Evolutionary conservation across 1,140 invertebrate species (phyloP), one percentile per base, ranked within the genome.

Genomic region (Bombus consobrinus): DNA sequence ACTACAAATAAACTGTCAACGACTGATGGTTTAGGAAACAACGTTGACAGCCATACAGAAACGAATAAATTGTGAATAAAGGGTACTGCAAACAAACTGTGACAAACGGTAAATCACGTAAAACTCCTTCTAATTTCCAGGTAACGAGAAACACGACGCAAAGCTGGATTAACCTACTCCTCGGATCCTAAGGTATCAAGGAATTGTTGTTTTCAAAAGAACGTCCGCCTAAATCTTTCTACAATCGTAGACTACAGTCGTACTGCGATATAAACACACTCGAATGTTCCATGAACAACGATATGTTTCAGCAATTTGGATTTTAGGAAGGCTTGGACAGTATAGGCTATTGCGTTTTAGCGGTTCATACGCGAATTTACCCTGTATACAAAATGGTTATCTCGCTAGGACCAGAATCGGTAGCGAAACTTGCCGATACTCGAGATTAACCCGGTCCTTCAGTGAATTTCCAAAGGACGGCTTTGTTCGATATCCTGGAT

Each of bases 381-480:
- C 53, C 8, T 41, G 59, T 47, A 71, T n/a, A 62, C 64, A 32
- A 81, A 87, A 89, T 78, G 47, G 88, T 90, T 89, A 81, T 62
- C 73, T 37, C 68, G 47, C 75, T 22, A 18, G 32, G 34, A 66
- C 59, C 68, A 41, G 73, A 87, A 68, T 79, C 85, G 34, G 3
- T 13, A 28, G 10, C 32, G 72, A 75, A 85, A 75, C 43, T 82
- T 82, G 62, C 28, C 41, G 78, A 53, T 73, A 72, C 59, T 68
- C 57, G 73, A 66, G 81, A 66, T 69, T 84, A 66, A 62, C 73
- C 76, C 62, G 39, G 39, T 76, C 39, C 74, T 78, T 57, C n/a
- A 43, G 68, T 86, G 88, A 89, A 88, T 89, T 87, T 87, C 81
- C 83, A 47, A 74, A 47, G 74, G 72, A 59, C n/a, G 75, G 37